Percentiles rank a stretch among this genome's conserved stretches.
Evolutionary conservation across 2,888 invertebrate species (phyloP).

Genomic region (Tetragnatha montana): DNA sequence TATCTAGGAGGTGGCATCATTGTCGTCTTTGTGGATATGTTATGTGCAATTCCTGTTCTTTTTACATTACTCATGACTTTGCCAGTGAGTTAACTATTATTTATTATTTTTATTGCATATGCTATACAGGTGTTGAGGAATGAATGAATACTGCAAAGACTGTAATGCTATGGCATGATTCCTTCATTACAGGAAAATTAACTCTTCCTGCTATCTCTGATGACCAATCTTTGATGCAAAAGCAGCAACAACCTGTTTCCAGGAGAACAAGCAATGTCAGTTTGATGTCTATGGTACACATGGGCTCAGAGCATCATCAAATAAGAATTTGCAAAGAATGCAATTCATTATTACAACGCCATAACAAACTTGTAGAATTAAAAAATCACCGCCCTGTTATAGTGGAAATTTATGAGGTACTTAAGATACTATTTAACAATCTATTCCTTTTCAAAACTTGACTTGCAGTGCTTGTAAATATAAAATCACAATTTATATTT

Average conservation of each 20-base stretch:
- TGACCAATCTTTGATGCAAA: conserved; percentile 51
- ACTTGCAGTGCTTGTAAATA: neutral
- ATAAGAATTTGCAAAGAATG: conserved; percentile 78
- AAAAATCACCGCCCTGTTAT: conserved; percentile 87
- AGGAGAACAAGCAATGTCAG: conserved; percentile 72
- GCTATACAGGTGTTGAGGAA: neutral
- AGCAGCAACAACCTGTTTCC: conserved; percentile 19
- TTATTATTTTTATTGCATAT: neutral
- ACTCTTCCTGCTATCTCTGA: conserved; percentile 78
- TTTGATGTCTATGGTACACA: conserved; percentile 75
- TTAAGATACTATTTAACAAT: neutral
- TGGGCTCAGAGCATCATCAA: conserved; percentile 74
- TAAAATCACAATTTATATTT: neutral
- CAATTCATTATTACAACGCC: conserved; percentile 82
- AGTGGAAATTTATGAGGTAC: conserved; percentile 85
- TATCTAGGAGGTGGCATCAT: conserved; percentile 94
- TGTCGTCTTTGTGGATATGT: conserved; percentile 87
- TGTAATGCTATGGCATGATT: neutral
- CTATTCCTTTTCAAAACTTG: neutral
- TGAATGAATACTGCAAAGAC: neutral
- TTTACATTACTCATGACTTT: conserved; percentile 86
- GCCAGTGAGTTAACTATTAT: conserved; percentile 78
- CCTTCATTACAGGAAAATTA: conserved; percentile 78
- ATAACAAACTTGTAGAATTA: conserved; percentile 88
- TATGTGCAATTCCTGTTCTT: conserved; percentile 93